phyloP scores from a whole-genome alignment of 1,140 invertebrate species.

The Brevipalpus yothersi region DNA sequence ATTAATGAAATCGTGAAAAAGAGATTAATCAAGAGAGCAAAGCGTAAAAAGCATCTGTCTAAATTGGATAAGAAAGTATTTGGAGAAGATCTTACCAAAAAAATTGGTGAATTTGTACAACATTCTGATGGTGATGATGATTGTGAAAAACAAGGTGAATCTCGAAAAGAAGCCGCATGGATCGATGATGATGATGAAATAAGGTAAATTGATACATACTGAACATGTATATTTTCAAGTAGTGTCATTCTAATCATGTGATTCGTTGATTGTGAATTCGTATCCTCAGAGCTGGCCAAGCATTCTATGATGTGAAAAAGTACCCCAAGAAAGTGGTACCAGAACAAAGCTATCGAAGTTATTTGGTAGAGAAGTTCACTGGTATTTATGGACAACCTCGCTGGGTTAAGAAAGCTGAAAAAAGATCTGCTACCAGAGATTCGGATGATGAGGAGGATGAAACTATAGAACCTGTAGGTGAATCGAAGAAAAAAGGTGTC shows the following conservation, averaged over 20 bases:
- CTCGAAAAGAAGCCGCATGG: neutral
- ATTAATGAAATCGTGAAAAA: no score
- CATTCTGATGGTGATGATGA: no score
- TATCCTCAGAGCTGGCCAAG: neutral
- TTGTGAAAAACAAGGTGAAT: no score
- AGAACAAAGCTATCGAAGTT: neutral
- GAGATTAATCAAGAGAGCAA: no score
- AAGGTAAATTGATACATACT: neutral
- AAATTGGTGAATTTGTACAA: no score
- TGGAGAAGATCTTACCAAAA: no score
- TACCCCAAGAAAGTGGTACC: neutral
- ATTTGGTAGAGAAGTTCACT: neutral
- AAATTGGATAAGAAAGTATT: no score
- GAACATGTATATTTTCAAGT: no score
- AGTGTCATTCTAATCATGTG: neutral
- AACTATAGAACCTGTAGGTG: neutral
- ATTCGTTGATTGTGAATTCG: neutral
- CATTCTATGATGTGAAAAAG: neutral
- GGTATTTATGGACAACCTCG: neutral
- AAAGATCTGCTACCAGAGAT: neutral
- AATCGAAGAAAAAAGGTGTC: neutral
- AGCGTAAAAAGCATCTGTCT: no score
- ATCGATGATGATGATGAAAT: neutral
- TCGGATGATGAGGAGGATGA: neutral
- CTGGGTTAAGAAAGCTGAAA: neutral